Evolutionary conservation across 1,140 invertebrate species (phyloP), one percentile per base, ranked within the genome.

Genomic region (Tetragonula clypearis): DNA sequence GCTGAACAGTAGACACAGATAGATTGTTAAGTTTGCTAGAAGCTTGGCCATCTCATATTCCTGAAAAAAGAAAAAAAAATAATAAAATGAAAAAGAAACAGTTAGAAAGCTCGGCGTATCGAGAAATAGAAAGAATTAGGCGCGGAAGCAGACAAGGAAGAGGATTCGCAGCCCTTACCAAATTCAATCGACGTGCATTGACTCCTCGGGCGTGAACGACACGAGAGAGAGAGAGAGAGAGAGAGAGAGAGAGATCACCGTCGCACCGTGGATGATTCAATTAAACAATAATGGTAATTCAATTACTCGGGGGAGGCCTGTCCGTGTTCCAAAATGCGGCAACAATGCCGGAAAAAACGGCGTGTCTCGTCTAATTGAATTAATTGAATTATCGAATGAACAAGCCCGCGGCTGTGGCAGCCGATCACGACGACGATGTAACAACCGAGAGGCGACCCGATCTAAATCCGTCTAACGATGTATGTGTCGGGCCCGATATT

Each of bases 31-130:
- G 23, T 72, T 86, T 9, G 23, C 69, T 86, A 86, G 0, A 56
- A 88, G 77, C 79, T 58, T 90, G 86, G 89, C 89, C 89, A 90
- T 90, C 62, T 90, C 88, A 90, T 90, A 90, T 90, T 90, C 88
- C 88, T 90, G 26, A 19, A 79, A 49, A 49, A 23, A 26, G 26
- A 11, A 26, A n/a, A 49, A n/a, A n/a, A n/a, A n/a, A n/a, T n/a
- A n/a, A n/a, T n/a, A n/a, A n/a, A n/a, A n/a, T n/a, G 6, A 49
- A 49, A 49, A 49, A 0, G 41, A 49, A 49, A 49, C 9, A 49
- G 41, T 49, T 49, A 49, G 0, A 49, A 49, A 49, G 6, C 41
- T 9, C 0, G 0, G 41, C n/a, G n/a, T 49, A 49, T 49, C 6
- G 9, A 8, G 9, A 8, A 49, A 49, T 8, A 49, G 6, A 49